A percentile compares a stretch with the other conserved stretches of the same genome.
Evolutionary conservation across 2,797 vertebrate species (phyloP).

Genomic region (Microctenopoma lineatum): DNA sequence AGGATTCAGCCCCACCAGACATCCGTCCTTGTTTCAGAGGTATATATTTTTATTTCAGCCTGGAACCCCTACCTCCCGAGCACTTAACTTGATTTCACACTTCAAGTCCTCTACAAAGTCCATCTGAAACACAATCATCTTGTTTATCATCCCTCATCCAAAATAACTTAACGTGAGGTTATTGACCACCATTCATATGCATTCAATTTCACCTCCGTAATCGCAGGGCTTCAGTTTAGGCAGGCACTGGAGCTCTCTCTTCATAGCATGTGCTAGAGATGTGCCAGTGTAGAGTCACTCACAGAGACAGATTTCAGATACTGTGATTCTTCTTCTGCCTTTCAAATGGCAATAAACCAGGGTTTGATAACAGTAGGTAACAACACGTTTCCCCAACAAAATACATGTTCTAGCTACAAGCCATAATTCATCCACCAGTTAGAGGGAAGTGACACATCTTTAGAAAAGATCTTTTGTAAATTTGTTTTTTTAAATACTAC

Average conservation of each 20-base stretch:
- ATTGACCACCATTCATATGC: conserved; percentile 77
- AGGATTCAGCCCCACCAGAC: conserved; percentile 56
- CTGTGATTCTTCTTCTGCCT: conserved; percentile 22
- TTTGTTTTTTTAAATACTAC: too few species aligned
- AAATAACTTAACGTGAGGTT: conserved; percentile 70
- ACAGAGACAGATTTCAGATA: conserved; percentile 31
- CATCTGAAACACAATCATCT: conserved; percentile 80
- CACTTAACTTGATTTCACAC: conserved; percentile 87
- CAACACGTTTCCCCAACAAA: too few species aligned
- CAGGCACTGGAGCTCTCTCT: conserved; percentile 38
- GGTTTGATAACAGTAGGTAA: too few species aligned
- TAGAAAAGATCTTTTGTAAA: too few species aligned
- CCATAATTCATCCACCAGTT: too few species aligned
- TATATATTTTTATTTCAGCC: conserved; percentile 70
- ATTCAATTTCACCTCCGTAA: conserved; percentile 69
- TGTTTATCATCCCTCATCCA: conserved; percentile 82
- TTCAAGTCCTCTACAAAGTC: conserved; percentile 80
- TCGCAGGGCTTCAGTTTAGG: conserved; percentile 59
- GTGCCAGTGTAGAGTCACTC: conserved; percentile 21
- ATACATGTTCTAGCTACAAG: too few species aligned
- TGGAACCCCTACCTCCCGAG: conserved; percentile 77
- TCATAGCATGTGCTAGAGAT: conserved; percentile 41
- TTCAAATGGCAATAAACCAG: conserved; percentile 23
- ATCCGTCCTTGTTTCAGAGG: conserved; percentile 79
- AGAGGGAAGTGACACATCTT: too few species aligned